Percentiles rank a stretch among this genome's conserved stretches.
These are phyloP conservation scores for Acanthosepion lycidas DNA, from an alignment of 2,888 invertebrate species.

Conservation along the genomic window DNA sequence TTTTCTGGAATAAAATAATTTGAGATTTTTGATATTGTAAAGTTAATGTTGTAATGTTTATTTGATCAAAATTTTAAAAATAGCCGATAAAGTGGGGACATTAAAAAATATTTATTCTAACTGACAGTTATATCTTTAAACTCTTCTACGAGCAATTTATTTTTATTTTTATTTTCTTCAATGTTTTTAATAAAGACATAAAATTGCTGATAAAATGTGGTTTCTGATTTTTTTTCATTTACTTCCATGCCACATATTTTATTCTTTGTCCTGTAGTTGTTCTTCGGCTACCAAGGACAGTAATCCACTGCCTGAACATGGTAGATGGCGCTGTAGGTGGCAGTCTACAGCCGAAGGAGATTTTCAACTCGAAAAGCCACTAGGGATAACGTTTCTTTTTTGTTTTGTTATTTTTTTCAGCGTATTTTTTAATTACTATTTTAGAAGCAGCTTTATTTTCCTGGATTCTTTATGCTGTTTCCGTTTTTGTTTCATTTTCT, in stretches of 20 bases:
- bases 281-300: not conserved
- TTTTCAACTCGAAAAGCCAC: not conserved
- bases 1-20: too few relatives aligned
- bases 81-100: too few relatives aligned
- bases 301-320: not conserved
- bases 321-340: conserved; percentile 15
- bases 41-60: too few relatives aligned
- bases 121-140: not conserved
- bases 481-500: not conserved
- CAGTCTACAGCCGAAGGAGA: not conserved
- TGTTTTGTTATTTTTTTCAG: not conserved
- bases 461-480: not conserved
- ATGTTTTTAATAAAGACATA: not conserved
- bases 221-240: not conserved
- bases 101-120: not conserved
- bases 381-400: not conserved
- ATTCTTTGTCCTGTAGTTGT: not conserved
- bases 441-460: not conserved
- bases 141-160: not conserved
- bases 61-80: too few relatives aligned
- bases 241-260: not conserved
- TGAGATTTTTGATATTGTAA: too few relatives aligned
- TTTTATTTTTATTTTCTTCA: not conserved
- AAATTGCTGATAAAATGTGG: not conserved
- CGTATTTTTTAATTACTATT: not conserved